Evolutionary conservation across 2,888 invertebrate species (phyloP), one percentile per base, ranked within the genome.

Genomic region (Leptinotarsa rubiginosa): DNA sequence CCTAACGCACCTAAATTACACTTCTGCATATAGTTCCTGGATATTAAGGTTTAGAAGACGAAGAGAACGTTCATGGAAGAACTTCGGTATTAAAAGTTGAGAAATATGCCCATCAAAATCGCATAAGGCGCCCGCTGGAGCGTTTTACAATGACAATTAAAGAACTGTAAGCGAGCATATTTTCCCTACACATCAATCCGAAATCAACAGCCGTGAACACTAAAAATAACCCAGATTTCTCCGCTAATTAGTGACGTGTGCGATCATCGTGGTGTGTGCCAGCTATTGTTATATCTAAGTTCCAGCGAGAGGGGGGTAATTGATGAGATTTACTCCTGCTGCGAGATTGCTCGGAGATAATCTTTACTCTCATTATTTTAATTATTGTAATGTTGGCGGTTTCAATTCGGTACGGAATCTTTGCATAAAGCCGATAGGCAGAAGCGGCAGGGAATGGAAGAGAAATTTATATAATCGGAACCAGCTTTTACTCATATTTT

Each of bases 201-300:
- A 74, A 80, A 56, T 77, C 83, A 84, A 78, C 75, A 82, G 82
- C 83, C 84, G 83, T 82, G 81, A 82, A 81, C 81, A 79, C 77
- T 82, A 80, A 82, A 82, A 86, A 85, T 86, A 85, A 85, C 84
- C 84, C 81, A 81, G 84, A 84, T 85, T 84, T 85, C 85, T 85
- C 84, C 80, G 83, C 82, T 86, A 85, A 85, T 85, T 85, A 85
- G 83, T 81, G 82, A 84, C 83, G 83, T 84, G 84, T 83, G 84
- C 81, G 77, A 77, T 78, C 79, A 81, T 80, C 81, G 81, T 83
- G 82, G 84, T 83, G 83, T 84, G 84, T 84, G 84, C 83, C 80
- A 74, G 79, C 79, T 78, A 83, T 84, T 81, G 82, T 83, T 83
- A 80, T 77, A 78, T 75, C 76, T 77, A 12, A 62, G 41, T 16